These are phyloP conservation scores for Mionectes macconnelli DNA, from an alignment of 2,113 vertebrate species.

Conservation along the genomic window DNA sequence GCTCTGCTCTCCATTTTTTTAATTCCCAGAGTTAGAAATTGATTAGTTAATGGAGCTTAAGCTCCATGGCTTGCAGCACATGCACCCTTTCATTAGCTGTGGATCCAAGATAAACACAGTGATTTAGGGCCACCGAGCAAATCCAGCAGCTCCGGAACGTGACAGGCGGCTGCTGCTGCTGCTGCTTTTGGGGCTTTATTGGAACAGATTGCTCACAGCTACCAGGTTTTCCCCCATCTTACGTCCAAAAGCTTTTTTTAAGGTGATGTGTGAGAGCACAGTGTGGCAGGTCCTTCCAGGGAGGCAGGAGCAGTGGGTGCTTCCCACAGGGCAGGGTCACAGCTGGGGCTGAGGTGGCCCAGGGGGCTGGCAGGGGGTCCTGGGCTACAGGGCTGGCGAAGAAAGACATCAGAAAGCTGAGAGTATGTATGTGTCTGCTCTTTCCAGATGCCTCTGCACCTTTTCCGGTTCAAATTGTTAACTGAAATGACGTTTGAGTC, in stretches of 20 bases:
- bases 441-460: too few species aligned
- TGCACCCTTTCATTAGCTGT: slow-evolving; percentile 29
- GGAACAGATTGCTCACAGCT: neutral
- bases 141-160: neutral
- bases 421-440: neutral
- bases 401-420: neutral
- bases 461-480: too few species aligned
- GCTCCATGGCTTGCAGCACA: neutral
- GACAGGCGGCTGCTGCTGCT: neutral
- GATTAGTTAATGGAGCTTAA: slow-evolving; percentile 32
- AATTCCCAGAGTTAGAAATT: neutral
- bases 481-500: too few species aligned
- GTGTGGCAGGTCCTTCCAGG: neutral
- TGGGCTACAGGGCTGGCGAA: rapidly evolving
- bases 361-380: neutral
- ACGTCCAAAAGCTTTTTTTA: neutral
- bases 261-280: neutral
- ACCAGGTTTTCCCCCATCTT: rapidly evolving
- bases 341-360: neutral
- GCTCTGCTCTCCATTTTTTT: neutral
- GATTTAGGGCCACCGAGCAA: slow-evolving; percentile 20
- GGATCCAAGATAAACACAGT: slow-evolving; percentile 30
- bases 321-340: rapidly evolving
- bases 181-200: neutral
- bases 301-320: neutral